Conservation (phyloP, 1,140 invertebrate genomes). For the Sminthurinus signatus region DNA sequence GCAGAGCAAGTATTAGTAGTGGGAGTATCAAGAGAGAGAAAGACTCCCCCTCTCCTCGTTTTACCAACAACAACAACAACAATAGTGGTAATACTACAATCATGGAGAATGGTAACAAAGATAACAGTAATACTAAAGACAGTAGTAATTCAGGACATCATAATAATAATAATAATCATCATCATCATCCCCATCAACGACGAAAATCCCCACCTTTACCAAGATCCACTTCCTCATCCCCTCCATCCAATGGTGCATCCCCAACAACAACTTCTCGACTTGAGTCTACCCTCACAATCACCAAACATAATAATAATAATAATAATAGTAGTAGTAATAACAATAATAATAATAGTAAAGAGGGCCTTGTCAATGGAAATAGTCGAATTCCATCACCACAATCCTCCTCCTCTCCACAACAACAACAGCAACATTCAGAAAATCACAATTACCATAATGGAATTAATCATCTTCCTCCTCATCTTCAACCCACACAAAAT, state of each 20-base stretch:
- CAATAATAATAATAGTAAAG: too few relatives aligned
- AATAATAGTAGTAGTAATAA: too few relatives aligned
- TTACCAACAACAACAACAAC: not conserved
- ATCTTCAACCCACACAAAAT: constrained; percentile 43
- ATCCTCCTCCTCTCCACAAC: constrained; percentile 12
- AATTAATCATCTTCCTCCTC: not conserved
- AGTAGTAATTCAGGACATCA: not conserved
- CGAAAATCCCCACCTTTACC: constrained; percentile 2
- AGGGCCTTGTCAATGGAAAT: not conserved
- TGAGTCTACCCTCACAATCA: constrained; percentile 29
- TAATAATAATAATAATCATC: not conserved
- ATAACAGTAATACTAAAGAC: not conserved
- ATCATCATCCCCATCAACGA: not conserved
- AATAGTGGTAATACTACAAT: not conserved
- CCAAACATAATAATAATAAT: constrained; percentile 30
- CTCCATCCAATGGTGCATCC: constrained; percentile 5
- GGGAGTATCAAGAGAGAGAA: not conserved
- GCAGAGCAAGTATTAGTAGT: not conserved
- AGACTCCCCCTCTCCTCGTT: not conserved
- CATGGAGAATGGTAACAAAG: not conserved
- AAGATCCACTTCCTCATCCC: constrained; percentile 12
- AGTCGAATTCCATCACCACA: constrained; percentile 21
- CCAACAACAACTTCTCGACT: constrained; percentile 9
- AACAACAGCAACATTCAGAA: constrained; percentile 10
- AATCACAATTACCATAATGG: not conserved